Conservation (phyloP, 2,888 invertebrate species). For the Drosophila nr. medialis region DNA sequence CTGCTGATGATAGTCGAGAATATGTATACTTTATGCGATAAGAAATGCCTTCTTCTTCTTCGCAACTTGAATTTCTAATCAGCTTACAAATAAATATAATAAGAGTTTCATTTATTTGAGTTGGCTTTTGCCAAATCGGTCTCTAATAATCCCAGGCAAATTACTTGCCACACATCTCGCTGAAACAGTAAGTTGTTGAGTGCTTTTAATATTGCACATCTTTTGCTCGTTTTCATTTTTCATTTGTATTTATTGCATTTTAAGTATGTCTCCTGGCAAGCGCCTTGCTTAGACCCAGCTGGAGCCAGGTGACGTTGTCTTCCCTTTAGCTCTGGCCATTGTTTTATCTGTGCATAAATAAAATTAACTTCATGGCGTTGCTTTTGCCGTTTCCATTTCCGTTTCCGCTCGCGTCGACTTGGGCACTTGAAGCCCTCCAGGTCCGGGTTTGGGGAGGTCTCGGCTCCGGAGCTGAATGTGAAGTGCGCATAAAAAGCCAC, state of each 20-base stretch:
- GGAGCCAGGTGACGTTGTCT: conserved; percentile 40
- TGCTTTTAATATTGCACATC: conserved; percentile 24
- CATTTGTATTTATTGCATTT: conserved; percentile 62
- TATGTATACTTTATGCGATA: not conserved
- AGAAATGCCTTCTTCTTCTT: not conserved
- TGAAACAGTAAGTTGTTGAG: conserved; percentile 9
- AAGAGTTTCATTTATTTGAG: not conserved
- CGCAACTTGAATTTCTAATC: not conserved
- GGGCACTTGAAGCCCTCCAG: conserved; percentile 37
- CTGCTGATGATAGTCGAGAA: not conserved
- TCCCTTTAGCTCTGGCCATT: conserved; percentile 42
- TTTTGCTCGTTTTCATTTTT: conserved; percentile 22
- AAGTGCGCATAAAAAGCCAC: conserved; percentile 76
- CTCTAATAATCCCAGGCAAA: not conserved
- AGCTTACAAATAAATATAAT: not conserved
- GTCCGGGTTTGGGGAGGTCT: conserved; percentile 5
- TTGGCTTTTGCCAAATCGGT: not conserved
- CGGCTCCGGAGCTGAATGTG: conserved; percentile 41
- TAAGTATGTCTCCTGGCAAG: conserved; percentile 51
- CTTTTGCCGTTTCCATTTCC: conserved; percentile 76
- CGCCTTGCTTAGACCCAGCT: not conserved
- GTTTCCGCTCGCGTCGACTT: conserved; percentile 58
- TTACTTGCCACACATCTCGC: not conserved
- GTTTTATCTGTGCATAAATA: conserved; percentile 79
- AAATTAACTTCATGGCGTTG: conserved; percentile 76